These are phyloP conservation scores for Pocillopora damicornis DNA, from an alignment of 64 coral and sea anemone genomes.

Conservation along the genomic window DNA sequence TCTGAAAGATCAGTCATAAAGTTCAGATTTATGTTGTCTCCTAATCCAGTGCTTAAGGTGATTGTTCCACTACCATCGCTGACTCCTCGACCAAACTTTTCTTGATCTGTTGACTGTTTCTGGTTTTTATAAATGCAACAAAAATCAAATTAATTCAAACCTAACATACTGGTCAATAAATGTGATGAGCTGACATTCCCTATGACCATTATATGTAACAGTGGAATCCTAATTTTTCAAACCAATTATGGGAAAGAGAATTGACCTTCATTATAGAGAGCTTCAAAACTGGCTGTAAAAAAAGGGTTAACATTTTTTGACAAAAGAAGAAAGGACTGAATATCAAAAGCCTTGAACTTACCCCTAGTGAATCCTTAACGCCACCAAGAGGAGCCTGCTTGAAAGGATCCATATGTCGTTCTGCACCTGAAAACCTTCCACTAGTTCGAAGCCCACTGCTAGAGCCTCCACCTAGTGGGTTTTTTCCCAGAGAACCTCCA, in stretches of 20 bases:
- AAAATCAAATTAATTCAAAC: neutral
- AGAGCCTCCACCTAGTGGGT: conserved; percentile 16
- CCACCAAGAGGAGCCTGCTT: conserved; percentile 39
- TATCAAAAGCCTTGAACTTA: neutral
- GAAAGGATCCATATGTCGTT: conserved; percentile 27
- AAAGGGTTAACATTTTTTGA: too few relatives aligned
- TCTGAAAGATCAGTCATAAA: conserved; percentile 74
- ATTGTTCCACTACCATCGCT: conserved; percentile 38
- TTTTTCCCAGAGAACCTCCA: conserved; percentile 55
- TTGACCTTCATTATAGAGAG: too few relatives aligned
- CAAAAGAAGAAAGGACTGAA: neutral
- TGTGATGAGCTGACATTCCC: too few relatives aligned
- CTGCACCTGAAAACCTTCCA: conserved; percentile 32
- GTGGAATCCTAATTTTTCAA: too few relatives aligned
- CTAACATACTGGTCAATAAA: neutral
- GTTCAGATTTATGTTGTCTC: conserved; percentile 88
- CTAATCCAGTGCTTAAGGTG: conserved; percentile 81
- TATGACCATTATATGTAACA: too few relatives aligned
- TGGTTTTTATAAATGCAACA: neutral
- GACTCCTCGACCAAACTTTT: conserved; percentile 5
- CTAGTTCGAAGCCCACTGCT: conserved; percentile 7
- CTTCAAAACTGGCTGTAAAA: too few relatives aligned
- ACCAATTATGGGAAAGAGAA: too few relatives aligned
- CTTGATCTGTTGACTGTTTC: conserved; percentile 6
- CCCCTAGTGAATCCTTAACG: conserved; percentile 27